Evolutionary conservation across 2,888 invertebrate species (phyloP).

Genomic region (Magallana nippona): DNA sequence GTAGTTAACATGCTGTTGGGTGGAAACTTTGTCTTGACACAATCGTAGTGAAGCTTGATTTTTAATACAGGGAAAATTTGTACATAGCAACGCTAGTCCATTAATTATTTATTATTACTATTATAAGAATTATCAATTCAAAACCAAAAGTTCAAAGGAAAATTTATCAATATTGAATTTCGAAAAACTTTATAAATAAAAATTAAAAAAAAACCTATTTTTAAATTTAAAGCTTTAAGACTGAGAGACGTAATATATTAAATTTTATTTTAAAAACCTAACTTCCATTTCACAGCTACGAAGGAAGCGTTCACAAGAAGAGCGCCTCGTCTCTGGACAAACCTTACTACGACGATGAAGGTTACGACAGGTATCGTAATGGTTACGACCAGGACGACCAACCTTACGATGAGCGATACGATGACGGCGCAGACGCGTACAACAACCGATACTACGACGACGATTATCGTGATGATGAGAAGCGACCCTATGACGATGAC

Average conservation of each 20-base stretch:
- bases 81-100: too few species aligned
- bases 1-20: too few species aligned
- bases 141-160: too few species aligned
- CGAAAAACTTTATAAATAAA: too few species aligned
- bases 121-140: too few species aligned
- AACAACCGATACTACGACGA: slow-evolving; percentile 48
- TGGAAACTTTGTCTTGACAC: too few species aligned
- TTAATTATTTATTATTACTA: too few species aligned
- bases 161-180: too few species aligned
- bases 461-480: slow-evolving; percentile 47
- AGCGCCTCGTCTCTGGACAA: slow-evolving; percentile 36
- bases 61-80: too few species aligned
- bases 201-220: too few species aligned
- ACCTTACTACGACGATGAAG: slow-evolving; percentile 50
- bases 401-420: slow-evolving; percentile 46
- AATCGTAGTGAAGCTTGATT: too few species aligned
- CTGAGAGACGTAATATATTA: background rate
- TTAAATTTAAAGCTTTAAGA: background rate
- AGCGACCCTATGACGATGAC: slow-evolving; percentile 45
- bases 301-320: slow-evolving; percentile 42
- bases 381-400: slow-evolving; percentile 47
- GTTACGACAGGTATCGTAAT: slow-evolving; percentile 52
- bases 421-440: slow-evolving; percentile 43
- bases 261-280: background rate
- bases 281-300: slow-evolving; percentile 20